Conservation (phyloP, 2,113 vertebrate genomes). For the Amphiprion percula region DNA sequence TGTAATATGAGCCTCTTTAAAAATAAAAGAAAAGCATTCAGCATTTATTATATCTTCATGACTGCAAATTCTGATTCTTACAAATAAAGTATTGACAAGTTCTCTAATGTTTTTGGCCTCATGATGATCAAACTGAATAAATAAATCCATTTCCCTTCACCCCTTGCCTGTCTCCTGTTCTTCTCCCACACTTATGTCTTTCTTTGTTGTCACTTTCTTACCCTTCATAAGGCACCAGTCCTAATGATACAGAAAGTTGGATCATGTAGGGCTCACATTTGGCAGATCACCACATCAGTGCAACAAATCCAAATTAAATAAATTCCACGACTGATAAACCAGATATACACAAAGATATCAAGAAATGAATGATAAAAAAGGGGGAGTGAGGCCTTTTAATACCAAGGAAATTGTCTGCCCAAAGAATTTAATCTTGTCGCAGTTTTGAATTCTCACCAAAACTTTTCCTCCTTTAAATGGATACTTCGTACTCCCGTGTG, state of each 20-base stretch:
- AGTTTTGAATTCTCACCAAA: conserved; percentile 48
- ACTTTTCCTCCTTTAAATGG: conserved; percentile 84
- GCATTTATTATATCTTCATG: conserved; percentile 32
- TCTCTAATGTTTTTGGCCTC: conserved; percentile 61
- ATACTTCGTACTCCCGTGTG: conserved; percentile 93
- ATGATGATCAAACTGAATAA: conserved; percentile 35
- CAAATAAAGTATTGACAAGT: conserved; percentile 70
- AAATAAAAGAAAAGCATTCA: conserved; percentile 64
- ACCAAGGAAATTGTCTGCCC: conserved; percentile 55
- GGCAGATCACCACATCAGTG: conserved; percentile 51
- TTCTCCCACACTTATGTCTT: neutral
- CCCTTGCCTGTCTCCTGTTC: conserved; percentile 1
- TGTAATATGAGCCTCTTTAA: conserved; percentile 29
- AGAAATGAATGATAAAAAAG: conserved; percentile 24
- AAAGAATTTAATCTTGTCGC: conserved; percentile 47
- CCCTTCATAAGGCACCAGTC: conserved; percentile 83
- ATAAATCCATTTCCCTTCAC: conserved; percentile 32
- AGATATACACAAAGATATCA: conserved; percentile 27
- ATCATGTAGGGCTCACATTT: conserved; percentile 62
- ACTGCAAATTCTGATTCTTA: conserved; percentile 54
- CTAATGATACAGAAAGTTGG: conserved; percentile 68
- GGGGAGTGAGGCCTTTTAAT: conserved; percentile 61
- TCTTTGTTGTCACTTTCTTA: conserved; percentile 50
- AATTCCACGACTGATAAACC: conserved; percentile 43
- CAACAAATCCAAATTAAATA: conserved; percentile 56